Conservation (phyloP, 2,113 vertebrate species). For the Oceanites oceanicus region DNA sequence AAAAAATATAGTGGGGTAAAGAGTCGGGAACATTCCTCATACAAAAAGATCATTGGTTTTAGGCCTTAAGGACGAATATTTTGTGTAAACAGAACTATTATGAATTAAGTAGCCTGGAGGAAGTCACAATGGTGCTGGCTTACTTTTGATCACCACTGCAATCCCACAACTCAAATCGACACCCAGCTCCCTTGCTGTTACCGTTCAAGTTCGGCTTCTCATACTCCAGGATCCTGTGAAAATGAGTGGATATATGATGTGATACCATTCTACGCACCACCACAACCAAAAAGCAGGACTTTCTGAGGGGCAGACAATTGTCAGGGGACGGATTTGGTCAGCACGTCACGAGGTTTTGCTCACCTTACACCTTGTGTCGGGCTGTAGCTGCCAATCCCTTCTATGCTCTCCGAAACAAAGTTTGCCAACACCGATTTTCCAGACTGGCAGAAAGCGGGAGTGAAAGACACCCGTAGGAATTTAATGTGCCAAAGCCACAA, state of each 20-base stretch:
- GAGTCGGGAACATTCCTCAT: background rate
- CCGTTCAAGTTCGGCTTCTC: slow-evolving; percentile 79
- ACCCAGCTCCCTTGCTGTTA: slow-evolving; percentile 72
- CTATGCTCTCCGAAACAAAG: slow-evolving; percentile 86
- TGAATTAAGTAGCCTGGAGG: background rate
- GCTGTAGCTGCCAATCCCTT: slow-evolving; percentile 83
- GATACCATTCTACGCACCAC: too few relatives aligned
- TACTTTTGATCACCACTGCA: slow-evolving; percentile 93
- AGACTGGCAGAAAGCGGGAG: slow-evolving; percentile 71
- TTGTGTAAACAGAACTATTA: background rate
- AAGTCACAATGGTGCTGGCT: background rate
- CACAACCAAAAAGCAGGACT: accelerated
- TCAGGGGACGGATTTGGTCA: background rate
- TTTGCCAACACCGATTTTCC: slow-evolving; percentile 92
- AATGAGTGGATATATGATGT: background rate
- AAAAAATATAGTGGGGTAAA: background rate
- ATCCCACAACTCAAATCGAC: slow-evolving; percentile 94
- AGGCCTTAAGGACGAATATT: background rate
- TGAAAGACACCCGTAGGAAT: background rate
- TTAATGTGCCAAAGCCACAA: accelerated
- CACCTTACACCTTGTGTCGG: slow-evolving; percentile 95
- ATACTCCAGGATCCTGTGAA: slow-evolving; percentile 91
- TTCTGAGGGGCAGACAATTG: background rate
- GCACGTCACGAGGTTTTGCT: accelerated
- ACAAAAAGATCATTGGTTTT: background rate